phyloP scores from a whole-genome alignment of 2,113 vertebrate species.

The Isurus oxyrinchus region DNA sequence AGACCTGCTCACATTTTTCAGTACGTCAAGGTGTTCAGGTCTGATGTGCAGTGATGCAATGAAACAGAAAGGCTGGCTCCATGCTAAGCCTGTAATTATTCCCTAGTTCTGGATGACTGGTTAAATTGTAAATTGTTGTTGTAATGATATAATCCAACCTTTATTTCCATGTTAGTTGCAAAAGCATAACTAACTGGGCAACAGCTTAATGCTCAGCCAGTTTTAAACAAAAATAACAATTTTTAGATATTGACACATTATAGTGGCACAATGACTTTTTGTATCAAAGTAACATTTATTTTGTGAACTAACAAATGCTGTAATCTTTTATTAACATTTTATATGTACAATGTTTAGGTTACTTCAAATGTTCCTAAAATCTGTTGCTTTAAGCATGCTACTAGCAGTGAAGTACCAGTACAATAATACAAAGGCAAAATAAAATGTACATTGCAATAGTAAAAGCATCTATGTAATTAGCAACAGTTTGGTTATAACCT shows the following conservation, averaged over 20 bases:
- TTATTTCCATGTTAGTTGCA: neutral
- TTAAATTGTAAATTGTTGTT: neutral
- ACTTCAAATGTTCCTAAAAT: neutral
- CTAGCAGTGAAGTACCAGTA: neutral
- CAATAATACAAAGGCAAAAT: neutral
- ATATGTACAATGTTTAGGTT: neutral
- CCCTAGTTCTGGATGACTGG: neutral
- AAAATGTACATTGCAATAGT: neutral
- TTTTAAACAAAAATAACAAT: neutral
- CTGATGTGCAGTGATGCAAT: constrained; percentile 4
- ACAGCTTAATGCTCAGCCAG: neutral
- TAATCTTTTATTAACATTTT: neutral
- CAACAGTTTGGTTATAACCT: neutral
- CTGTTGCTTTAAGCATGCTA: neutral
- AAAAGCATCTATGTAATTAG: neutral
- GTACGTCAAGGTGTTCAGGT: too few species aligned
- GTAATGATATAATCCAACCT: neutral
- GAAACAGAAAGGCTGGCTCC: neutral
- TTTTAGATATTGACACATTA: neutral
- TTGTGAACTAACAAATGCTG: neutral
- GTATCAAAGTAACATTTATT: neutral
- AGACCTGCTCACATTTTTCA: neutral
- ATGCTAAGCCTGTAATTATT: neutral
- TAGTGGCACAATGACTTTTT: neutral
- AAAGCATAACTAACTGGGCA: neutral